These are phyloP conservation scores for Mastomys coucha DNA, from an alignment of 2,113 vertebrate species.

Conservation along the genomic window DNA sequence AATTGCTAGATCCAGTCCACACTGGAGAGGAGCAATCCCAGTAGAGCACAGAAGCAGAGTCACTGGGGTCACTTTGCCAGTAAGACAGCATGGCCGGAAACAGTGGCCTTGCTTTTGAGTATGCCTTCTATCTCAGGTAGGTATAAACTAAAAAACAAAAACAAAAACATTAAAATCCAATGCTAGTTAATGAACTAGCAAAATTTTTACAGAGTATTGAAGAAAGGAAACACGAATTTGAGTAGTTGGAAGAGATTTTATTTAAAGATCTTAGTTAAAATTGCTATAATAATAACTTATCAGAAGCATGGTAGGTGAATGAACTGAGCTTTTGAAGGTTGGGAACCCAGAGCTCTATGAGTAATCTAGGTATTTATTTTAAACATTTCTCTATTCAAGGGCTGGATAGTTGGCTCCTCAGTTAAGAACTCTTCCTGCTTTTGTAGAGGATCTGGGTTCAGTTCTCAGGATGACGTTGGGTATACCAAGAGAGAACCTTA, in stretches of 20 bases:
- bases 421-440: not conserved
- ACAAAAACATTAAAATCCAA: not conserved
- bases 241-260: constrained; percentile 13
- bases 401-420: not conserved
- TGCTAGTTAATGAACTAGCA: not conserved
- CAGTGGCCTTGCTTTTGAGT: not conserved
- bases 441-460: not conserved
- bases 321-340: not conserved
- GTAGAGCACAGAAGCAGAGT: not conserved
- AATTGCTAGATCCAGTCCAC: not conserved
- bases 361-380: not conserved
- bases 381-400: not conserved
- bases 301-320: not conserved
- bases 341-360: not conserved
- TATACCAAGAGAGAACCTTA: not conserved
- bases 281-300: constrained; percentile 11
- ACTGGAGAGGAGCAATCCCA: not conserved
- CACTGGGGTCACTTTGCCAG: not conserved
- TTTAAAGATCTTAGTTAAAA: not conserved
- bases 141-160: not conserved
- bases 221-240: constrained; percentile 35
- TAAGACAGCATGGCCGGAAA: not conserved
- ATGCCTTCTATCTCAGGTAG: not conserved
- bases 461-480: not conserved
- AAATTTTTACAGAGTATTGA: not conserved